phyloP scores from a whole-genome alignment of 2,797 vertebrate genomes.

The Lagocephalus sceleratus region DNA sequence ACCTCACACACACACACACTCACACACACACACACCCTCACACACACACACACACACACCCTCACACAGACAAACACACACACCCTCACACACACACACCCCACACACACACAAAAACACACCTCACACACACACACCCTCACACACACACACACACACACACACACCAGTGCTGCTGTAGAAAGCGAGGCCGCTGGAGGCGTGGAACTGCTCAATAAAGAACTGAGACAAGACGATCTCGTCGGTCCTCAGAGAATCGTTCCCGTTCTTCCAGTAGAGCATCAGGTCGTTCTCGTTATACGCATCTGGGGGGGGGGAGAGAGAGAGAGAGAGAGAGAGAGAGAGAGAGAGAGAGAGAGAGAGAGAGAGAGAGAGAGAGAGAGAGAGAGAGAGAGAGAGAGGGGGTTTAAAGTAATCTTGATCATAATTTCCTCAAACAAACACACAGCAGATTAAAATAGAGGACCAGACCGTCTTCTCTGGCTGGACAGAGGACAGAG shows the following conservation, averaged over 20 bases:
- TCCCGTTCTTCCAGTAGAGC: constrained; percentile 90
- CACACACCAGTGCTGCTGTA: constrained; percentile 86
- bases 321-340: too few species aligned
- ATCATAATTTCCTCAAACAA: too few species aligned
- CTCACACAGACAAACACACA: constrained; percentile 34
- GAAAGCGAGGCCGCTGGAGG: constrained; percentile 86
- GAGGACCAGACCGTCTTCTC: too few species aligned
- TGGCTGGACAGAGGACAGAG: too few species aligned
- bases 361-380: too few species aligned
- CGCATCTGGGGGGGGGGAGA: constrained; percentile 70
- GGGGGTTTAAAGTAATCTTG: too few species aligned
- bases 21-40: not conserved
- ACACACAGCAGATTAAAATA: too few species aligned
- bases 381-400: too few species aligned
- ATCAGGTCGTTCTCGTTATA: constrained; percentile 92
- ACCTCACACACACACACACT: not conserved
- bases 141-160: constrained; percentile 27
- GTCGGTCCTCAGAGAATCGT: constrained; percentile 86
- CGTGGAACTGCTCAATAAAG: constrained; percentile 88
- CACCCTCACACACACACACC: too few species aligned
- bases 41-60: constrained; percentile 16
- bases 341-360: not conserved
- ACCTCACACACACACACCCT: constrained; percentile 10
- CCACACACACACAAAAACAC: too few species aligned
- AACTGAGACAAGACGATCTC: constrained; percentile 89